Base-by-base conservation (phyloP, 2,113 vertebrate species). In the Peromyscus maniculatus region DNA sequence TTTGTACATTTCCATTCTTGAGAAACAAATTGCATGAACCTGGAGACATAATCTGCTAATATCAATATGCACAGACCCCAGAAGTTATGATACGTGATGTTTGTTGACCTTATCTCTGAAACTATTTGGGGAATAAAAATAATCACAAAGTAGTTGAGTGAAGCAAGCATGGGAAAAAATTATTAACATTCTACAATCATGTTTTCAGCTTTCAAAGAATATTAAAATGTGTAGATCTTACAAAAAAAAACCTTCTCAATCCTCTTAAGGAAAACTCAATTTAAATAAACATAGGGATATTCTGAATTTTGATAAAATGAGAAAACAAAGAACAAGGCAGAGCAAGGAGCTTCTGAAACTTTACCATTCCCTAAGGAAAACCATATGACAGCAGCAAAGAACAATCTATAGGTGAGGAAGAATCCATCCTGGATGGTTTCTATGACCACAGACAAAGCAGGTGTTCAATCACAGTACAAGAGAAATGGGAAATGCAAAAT, bases 381-480 rank as follows among this genome's bases (percentile, higher is more conserved):
- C 0, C 3, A 7, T 3, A 3, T 1, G 19, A 17, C 0, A 57
- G 10, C 55, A 93, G n/a, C 36, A 17, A 0, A 79, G 33, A 82
- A 52, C 1, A 67, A 26, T 24, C 36, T 43, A 7, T 59, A 78
- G 46, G 5, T 89, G 21, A 79, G 10, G 10, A 8, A 26, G 15
- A 9, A 49, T 1, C 17, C 11, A 83, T n/a, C 8, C 7, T 88
- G 78, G 89, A 0, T 46, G 26, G 16, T n/a, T 75, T 39, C 52
- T 36, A 9, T 57, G 2, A 57, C 31, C 28, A 74, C 11, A 12
- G 17, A 39, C 66, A 49, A 31, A n/a, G 4, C 3, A 49, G 3
- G 62, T 39, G 7, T 62, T 43, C 36, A 74, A 77, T 62, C 83
- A 62, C 3, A 0, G 72, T 67, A 78, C 62, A 21, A 89, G 77